Evolutionary conservation across 2,888 invertebrate genomes (phyloP), one percentile per base, ranked within the genome.

Genomic region (Phymatocera aterrima): DNA sequence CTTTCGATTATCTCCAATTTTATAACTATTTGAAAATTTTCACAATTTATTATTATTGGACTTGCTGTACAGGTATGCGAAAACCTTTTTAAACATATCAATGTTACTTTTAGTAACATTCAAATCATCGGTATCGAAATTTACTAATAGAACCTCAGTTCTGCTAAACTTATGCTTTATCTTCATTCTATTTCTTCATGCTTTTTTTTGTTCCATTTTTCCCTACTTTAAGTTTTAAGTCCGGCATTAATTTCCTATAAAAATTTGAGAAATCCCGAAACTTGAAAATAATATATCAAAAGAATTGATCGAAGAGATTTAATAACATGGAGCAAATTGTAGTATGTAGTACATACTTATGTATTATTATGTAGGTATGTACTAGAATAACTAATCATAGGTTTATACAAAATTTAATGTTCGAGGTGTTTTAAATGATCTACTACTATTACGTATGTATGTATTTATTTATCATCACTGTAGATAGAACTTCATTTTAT

Each of bases 11-110:
- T n/a, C n/a, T n/a, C n/a, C n/a, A n/a, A n/a, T n/a, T n/a, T n/a
- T n/a, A 60, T 40, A 12, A 40, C 37, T 10, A 46, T 37, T 43
- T 46, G 46, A 46, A 28, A n/a, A 68, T 28, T 68, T 43, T 68
- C 68, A 68, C 18, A 68, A 2, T 15, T 68, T n/a, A n/a, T n/a
- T n/a, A n/a, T n/a, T n/a, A n/a, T n/a, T 46, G 24, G 28, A 68
- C 46, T 64, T 64, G 64, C 28, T 68, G 12, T 46, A 46, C 46
- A 28, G 46, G 68, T 68, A 48, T n/a, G 18, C 43, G 18, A 18
- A 70, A 18, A 48, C 31, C 34, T 70, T 51, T 18, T 48, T 48
- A 31, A 70, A 70, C 70, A 70, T 70, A 70, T 70, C 70, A 70
- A 70, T 48, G 70, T 48, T 70, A 48, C 48, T 48, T 48, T 70